These are phyloP conservation scores for Thaumatotibia leucotreta DNA, from an alignment of 1,140 invertebrate species.

Conservation along the genomic window DNA sequence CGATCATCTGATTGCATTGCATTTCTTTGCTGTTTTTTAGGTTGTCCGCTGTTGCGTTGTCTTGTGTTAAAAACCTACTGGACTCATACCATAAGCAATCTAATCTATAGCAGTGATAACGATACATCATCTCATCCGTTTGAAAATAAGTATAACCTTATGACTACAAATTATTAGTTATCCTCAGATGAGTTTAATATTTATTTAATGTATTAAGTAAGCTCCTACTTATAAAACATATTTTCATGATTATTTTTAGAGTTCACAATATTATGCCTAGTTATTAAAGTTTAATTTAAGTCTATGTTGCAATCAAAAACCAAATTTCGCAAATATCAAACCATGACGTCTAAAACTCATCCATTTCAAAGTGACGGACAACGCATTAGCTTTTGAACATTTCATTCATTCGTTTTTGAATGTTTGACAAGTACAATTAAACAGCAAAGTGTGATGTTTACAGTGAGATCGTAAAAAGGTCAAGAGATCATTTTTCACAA, in stretches of 20 bases:
- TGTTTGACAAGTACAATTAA: slow-evolving; percentile 14
- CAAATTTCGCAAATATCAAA: slow-evolving; percentile 30
- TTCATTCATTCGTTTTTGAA: slow-evolving; percentile 27
- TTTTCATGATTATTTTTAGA: no score
- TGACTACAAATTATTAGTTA: neutral
- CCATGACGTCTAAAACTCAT: slow-evolving; percentile 6
- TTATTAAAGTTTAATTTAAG: neutral
- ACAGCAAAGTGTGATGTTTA: slow-evolving; percentile 9
- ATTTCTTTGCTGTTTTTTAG: neutral
- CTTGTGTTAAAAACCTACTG: neutral
- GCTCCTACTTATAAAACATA: no score
- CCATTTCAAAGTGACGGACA: slow-evolving; percentile 42
- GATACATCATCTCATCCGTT: neutral
- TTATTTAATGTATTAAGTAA: no score
- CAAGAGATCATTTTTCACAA: neutral
- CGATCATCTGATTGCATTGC: neutral
- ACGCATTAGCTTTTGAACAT: slow-evolving; percentile 28
- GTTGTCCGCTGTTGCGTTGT: neutral
- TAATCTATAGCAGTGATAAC: neutral
- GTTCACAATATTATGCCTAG: neutral
- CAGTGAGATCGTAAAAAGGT: neutral
- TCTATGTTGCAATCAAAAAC: slow-evolving; percentile 8
- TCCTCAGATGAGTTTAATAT: neutral
- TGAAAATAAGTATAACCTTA: neutral
- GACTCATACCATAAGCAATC: neutral